Base-by-base conservation (phyloP, 1,140 invertebrate species). In the Oreohelix idahoensis region DNA sequence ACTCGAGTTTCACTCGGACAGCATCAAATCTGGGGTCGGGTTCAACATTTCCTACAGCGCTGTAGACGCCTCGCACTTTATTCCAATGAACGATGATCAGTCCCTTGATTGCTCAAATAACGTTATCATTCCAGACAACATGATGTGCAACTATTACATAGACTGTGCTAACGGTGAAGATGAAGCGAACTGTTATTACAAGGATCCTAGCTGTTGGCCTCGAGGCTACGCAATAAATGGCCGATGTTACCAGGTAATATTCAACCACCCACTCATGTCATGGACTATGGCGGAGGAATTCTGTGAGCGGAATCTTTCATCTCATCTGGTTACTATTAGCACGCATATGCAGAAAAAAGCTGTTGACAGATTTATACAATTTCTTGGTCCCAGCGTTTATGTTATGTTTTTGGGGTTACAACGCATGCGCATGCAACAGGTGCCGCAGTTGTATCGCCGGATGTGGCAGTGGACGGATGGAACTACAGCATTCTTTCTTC, bases 391-490 rank as follows among this genome's bases (percentile, higher is more conserved):
- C 4, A 69, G n/a, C 23, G 1, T 79, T 1, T 5, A 0, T 8
- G 63, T 66, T 0, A 63, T 49, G 20, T 79, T 79, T 79, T 29
- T 79, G 13, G 77, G 77, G 26, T 35, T 79, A 63, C 32, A n/a
- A 26, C 51, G 77, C 51, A 79, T 79, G 77, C 77, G 77, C 45
- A 63, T 79, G 51, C 77, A 79, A 36, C 77, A 79, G 36, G 77
- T 79, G 10, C 15, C n/a, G 1, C 77, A 79, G 36, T 1, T 69
- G 32, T 79, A 79, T 26, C 32, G 77, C 17, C 77, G 77, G 32
- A 63, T 79, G 63, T 79, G 77, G 77, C 77, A 79, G 77, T 79
- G 77, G 77, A 66, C 58, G 5, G 77, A 79, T 35, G 38, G 77
- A n/a, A 58, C 51, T 1, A 79, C 77, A 39, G 77, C 77, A 0